Base-by-base conservation (phyloP, 2,797 vertebrate genomes). In the Bradypodion pumilum region DNA sequence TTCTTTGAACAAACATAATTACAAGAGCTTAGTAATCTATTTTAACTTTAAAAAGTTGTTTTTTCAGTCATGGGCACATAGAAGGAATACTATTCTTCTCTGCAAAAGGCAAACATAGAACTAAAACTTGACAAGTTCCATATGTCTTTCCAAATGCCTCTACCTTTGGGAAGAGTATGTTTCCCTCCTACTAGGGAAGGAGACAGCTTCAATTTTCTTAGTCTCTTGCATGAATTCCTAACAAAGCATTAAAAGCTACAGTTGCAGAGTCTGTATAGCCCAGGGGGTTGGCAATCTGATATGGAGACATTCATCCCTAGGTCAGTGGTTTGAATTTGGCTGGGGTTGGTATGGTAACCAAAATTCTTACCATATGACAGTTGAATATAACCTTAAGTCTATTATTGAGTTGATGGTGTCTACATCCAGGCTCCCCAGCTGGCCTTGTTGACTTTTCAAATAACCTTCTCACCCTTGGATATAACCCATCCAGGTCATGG, bases 201-300 rank as follows among this genome's bases (percentile, higher is more conserved):
- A 60, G 52, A 81, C 16, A 85, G 29, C 23, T 60, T 83, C 46
- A n/a, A 85, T 2, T 80, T 70, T 84, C 69, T 52, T 77, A 35
- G 84, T 40, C 37, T 84, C 79, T 89, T 79, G 60, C 40, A 49
- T n/a, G 75, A 85, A 79, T 75, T 88, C 21, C 37, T 89, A 86
- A 59, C n/a, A 83, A 60, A 88, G 75, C 25, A 81, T 56, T 23
- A 2, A 15, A 66, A 27, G 62, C 46, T 74, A 56, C 49, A 86
- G n/a, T 46, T 73, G 78, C 29, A 27, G 10, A 52, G 5, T 10
- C 19, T 72, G n/a, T 66, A 75, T 68, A 7, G 4, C n/a, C 84
- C 46, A 85, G 7, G 16, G 16, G 2, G 46, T 87, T 80, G 42
- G 35, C 62, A 76, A 12, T 62, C 77, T 83, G 32, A 10, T 44